phyloP scores from a whole-genome alignment of 2,797 vertebrate genomes.

The Margarornis squamiger region DNA sequence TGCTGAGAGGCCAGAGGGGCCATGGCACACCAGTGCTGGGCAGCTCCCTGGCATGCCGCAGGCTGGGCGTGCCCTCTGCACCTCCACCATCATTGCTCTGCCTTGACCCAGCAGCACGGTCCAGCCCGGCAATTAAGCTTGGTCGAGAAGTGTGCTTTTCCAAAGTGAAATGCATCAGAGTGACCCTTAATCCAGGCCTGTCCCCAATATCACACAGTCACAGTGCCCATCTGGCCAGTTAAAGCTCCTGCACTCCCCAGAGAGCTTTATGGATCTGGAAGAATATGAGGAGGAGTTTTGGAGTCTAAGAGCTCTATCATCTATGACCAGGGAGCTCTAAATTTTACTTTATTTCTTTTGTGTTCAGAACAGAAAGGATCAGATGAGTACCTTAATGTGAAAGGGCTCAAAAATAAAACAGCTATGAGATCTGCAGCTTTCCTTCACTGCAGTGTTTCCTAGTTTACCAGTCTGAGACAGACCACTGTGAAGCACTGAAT shows the following conservation, averaged over 20 bases:
- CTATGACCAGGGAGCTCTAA: neutral
- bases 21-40: rapidly evolving
- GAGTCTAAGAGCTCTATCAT: neutral
- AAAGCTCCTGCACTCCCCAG: neutral
- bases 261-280: neutral
- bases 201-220: neutral
- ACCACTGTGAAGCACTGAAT: neutral
- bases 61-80: neutral
- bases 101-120: rapidly evolving
- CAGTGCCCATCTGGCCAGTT: neutral
- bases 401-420: neutral
- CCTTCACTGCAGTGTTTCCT: neutral
- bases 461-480: neutral
- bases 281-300: neutral
- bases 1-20: neutral
- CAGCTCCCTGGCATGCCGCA: neutral
- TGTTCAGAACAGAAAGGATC: neutral
- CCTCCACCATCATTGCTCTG: rapidly evolving
- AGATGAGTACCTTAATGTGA: neutral
- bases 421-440: neutral
- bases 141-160: neutral
- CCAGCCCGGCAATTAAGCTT: neutral
- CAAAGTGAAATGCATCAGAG: neutral
- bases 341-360: neutral
- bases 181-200: neutral